Evolutionary conservation across 2,113 vertebrate species (phyloP).

Genomic region (rat (Rattus norvegicus)): GRCr8 NC_086028.1:92061001-92061500

Average conservation of each 20-base stretch:
- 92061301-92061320: background rate
- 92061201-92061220: too few species aligned
- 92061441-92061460: too few species aligned
- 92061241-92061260: background rate
- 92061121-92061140: fast-evolving
- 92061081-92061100: background rate
- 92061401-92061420: background rate
- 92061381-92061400: background rate
- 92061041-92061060: background rate
- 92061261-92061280: background rate
- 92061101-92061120: background rate
- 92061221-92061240: background rate
- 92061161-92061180: background rate
- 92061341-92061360: background rate
- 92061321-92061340: background rate
- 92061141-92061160: background rate
- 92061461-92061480: too few species aligned
- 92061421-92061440: too few species aligned
- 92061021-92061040: background rate
- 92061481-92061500: too few species aligned
- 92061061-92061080: background rate
- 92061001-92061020: background rate
- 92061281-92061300: background rate
- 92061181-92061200: background rate
- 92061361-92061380: background rate